Base-by-base conservation (phyloP, 1,140 invertebrate species). In the Neelides sp. region DNA sequence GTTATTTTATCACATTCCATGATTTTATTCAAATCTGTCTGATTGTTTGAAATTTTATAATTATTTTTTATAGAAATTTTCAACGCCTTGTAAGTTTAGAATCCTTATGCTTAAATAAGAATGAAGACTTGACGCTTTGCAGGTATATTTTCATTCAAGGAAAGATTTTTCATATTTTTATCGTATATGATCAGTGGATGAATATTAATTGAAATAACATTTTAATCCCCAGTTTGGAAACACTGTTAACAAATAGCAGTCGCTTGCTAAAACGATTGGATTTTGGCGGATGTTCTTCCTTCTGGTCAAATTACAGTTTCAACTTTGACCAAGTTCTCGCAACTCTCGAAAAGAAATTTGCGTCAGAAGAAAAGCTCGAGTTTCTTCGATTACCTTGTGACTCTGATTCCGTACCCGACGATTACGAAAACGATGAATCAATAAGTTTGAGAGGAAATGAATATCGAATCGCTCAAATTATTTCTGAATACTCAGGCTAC, bases 41-140 rank as follows among this genome's bases (percentile, higher is more conserved):
- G n/a, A 32, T 8, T 32, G 28, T 13, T 32, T 8, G n/a, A 13
- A 7, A 39, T n/a, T 39, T n/a, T 39, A 39, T 42, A 8, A 4
- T 23, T 35, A 22, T 27, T 24, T 24, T 37, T 51, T 41, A 22
- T 19, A 52, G 50, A 4, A 23, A 46, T n/a, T 52, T 52, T 47
- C 34, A 41, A 22, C 50, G 50, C 24, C 50, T 52, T 4, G 43
- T 52, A 2, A 39, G 43, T 15, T 24, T 52, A 20, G 50, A 52
- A 5, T 35, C 19, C 13, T 35, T 51, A 1, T 35, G 19, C 15
- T 8, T 44, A 4, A n/a, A 24, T 3, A 15, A 28, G 10, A 44
- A 44, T 19, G 26, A 44, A 4, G 8, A 30, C 20, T 17, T 27
- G 5, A 28, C 42, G 19, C 26, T 19, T 10, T 17, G 12, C 4